phyloP scores from a whole-genome alignment of 2,113 vertebrate genomes.

The Corythaeola cristata region DNA sequence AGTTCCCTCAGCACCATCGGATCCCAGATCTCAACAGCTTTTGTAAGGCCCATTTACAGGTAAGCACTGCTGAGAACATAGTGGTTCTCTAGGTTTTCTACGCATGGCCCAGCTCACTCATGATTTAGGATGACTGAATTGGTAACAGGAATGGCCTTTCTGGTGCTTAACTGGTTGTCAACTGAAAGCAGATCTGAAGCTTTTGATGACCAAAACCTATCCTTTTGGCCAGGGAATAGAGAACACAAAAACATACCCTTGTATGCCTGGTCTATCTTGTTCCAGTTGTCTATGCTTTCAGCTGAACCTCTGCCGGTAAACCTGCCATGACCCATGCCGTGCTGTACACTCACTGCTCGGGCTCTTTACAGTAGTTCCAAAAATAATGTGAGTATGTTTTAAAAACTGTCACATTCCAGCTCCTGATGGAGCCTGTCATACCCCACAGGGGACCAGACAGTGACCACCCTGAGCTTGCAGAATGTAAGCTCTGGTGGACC shows the following conservation, averaged over 20 bases:
- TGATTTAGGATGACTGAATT: background rate
- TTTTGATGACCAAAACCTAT: background rate
- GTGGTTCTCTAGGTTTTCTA: background rate
- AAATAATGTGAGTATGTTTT: background rate
- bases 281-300: background rate
- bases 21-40: background rate
- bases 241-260: background rate
- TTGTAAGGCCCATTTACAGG: background rate
- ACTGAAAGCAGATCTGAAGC: background rate
- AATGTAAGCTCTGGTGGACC: background rate
- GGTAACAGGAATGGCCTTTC: background rate
- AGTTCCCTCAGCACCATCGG: fast-evolving
- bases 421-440: background rate
- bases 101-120: background rate
- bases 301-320: background rate
- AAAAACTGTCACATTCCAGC: background rate
- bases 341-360: background rate
- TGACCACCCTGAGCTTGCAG: background rate
- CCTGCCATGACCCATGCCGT: background rate
- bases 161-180: background rate
- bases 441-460: background rate
- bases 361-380: background rate
- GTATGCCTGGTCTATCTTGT: background rate
- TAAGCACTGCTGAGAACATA: background rate
- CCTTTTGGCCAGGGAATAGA: background rate